Base-by-base conservation (phyloP, 2,797 vertebrate genomes). In the Manis javanica region DNA sequence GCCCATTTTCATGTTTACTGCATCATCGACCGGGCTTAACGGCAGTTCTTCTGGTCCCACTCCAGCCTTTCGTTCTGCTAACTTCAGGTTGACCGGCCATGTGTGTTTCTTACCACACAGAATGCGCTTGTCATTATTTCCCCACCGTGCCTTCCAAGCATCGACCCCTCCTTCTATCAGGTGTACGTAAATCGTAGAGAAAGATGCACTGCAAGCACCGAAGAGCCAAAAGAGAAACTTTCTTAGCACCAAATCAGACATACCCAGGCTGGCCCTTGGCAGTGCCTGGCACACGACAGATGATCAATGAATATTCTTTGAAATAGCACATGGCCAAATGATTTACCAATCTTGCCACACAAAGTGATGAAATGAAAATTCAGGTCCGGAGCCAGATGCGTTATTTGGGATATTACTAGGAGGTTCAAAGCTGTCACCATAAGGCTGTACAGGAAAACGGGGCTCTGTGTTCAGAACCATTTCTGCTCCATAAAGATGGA, bases 1-100 rank as follows among this genome's bases (percentile, higher is more conserved):
- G 18, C 81, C 85, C 39, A 12, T 96, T 96, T 89, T 91, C 93
- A 83, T 78, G 96, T 78, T 75, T 77, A 94, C 66, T 66, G 42
- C 78, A 71, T 90, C 94, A 75, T 71, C 75, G 91, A 46, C 74
- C 0, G 1, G 93, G 69, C 69, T 97, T 86, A 68, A 71, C 83
- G 92, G 94, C 24, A 19, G n/a, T n/a, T 86, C 78, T 42, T 37
- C 64, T 83, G 82, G 78, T 49, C 79, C 26, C 23, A 2, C 74
- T 92, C 64, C 91, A 55, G 34, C 82, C 83, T 91, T 87, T 96
- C 68, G 49, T 96, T 77, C 90, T 1, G 5, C 77, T 29, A 21
- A 7, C 78, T 88, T 78, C 69, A n/a, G 90, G 82, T 75, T 93
- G 84, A 88, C 71, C 72, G 89, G 29, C 37, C 42, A 26, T 31